These are phyloP conservation scores for Cassiopea andromeda DNA, from an alignment of 30 jellyfish, hydroid and myxozoan species.

Conservation along the genomic window DNA sequence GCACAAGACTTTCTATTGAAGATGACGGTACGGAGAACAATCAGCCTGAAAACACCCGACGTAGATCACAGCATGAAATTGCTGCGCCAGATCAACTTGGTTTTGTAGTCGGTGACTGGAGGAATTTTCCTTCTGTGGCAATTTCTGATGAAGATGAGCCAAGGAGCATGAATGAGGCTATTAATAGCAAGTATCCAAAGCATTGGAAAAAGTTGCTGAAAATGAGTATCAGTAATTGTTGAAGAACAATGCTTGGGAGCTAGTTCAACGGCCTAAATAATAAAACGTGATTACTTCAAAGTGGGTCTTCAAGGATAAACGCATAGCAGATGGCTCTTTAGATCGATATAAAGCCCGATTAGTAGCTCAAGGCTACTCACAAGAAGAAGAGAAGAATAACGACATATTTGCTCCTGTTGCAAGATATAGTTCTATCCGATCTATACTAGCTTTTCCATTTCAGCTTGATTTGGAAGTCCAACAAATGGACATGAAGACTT, in stretches of 20 bases:
- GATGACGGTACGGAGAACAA: slow-evolving; percentile 8
- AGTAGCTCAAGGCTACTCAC: background rate
- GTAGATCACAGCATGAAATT: slow-evolving; percentile 34
- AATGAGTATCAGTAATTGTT: slow-evolving; percentile 4
- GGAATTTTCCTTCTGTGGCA: slow-evolving; percentile 65
- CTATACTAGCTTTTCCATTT: slow-evolving; percentile 32
- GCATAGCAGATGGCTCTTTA: slow-evolving; percentile 15
- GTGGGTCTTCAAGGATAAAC: slow-evolving; percentile 39
- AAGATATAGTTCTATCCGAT: slow-evolving; percentile 25
- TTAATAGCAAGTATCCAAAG: slow-evolving; percentile 23
- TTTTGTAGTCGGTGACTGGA: slow-evolving; percentile 41
- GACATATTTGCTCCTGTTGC: slow-evolving; percentile 46
- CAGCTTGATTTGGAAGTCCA: slow-evolving; percentile 36
- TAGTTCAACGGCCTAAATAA: slow-evolving; percentile 22
- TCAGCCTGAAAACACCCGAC: background rate
- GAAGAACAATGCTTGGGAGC: slow-evolving; percentile 20
- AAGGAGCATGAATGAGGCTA: slow-evolving; percentile 34
- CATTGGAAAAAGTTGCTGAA: slow-evolving; percentile 24
- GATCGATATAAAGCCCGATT: slow-evolving; percentile 29
- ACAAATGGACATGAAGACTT: slow-evolving; percentile 57
- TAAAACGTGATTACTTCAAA: slow-evolving; percentile 11
- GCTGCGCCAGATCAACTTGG: slow-evolving; percentile 52
- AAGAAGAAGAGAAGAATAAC: slow-evolving; percentile 45
- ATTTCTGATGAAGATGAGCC: slow-evolving; percentile 51
- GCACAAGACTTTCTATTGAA: background rate